A percentile compares a stretch with the other conserved stretches of the same genome.
These are phyloP conservation scores for Xenopus laevis DNA, from an alignment of 2,113 vertebrate genomes.

Conservation along the genomic window DNA sequence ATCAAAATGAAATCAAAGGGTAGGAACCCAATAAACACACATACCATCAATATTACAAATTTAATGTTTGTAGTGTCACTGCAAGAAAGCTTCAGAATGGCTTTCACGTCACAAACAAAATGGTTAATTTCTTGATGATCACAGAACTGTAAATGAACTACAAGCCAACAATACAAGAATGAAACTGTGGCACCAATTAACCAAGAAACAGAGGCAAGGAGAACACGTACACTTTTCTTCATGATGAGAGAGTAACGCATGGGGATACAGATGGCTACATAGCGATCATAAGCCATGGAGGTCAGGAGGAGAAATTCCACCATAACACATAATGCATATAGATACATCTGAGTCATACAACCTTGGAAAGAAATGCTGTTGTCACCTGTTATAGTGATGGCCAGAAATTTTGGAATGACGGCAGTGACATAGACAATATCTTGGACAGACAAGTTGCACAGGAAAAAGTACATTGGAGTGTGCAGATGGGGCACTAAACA, in stretches of 20 bases:
- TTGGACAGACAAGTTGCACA: slow-evolving; percentile 4
- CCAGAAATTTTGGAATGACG: neutral
- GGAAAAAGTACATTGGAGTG: slow-evolving; percentile 20
- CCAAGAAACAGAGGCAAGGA: slow-evolving; percentile 25
- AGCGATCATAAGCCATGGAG: slow-evolving; percentile 49
- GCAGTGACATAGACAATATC: slow-evolving; percentile 1
- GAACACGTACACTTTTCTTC: slow-evolving; percentile 32
- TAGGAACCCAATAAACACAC: slow-evolving; percentile 36
- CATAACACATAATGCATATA: slow-evolving; percentile 38
- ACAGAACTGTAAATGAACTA: slow-evolving; percentile 36
- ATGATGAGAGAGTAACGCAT: slow-evolving; percentile 39
- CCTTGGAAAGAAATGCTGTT: slow-evolving; percentile 33
- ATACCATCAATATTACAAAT: slow-evolving; percentile 30
- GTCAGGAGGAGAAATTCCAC: slow-evolving; percentile 48
- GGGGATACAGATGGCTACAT: slow-evolving; percentile 51
- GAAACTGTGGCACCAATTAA: slow-evolving; percentile 25
- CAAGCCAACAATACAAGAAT: slow-evolving; percentile 41
- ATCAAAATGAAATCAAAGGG: slow-evolving; percentile 46
- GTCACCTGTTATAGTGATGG: neutral
- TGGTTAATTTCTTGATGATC: slow-evolving; percentile 35
- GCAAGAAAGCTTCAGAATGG: slow-evolving; percentile 46
- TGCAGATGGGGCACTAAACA: neutral
- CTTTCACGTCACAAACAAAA: slow-evolving; percentile 50
- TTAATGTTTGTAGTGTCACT: slow-evolving; percentile 36
- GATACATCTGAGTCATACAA: slow-evolving; percentile 49